Evolutionary conservation across 2,113 vertebrate genomes (phyloP).

Genomic region (Mus pahari): DNA sequence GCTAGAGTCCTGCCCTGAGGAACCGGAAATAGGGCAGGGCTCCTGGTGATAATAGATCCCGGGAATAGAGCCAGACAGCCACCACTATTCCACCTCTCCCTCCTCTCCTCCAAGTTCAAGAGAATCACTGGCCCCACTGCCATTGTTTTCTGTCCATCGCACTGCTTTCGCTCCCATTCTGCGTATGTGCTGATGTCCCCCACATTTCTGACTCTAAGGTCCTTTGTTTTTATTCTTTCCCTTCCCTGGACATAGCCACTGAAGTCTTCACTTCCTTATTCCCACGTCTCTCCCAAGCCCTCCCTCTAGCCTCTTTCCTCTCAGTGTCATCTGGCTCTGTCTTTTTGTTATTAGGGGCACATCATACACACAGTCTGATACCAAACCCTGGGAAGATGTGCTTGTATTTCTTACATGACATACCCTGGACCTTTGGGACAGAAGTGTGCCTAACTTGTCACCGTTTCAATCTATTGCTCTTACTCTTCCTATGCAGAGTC

Average conservation of each 20-base stretch:
- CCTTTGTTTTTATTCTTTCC: not conserved
- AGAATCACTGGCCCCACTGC: not conserved
- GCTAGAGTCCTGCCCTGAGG: not conserved
- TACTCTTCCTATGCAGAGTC: not conserved
- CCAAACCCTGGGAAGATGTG: not conserved
- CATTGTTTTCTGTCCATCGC: not conserved
- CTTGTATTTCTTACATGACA: not conserved
- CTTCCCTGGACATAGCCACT: not conserved
- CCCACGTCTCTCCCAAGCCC: not conserved
- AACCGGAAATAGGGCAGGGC: not conserved
- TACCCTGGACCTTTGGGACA: not conserved
- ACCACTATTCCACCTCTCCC: not conserved
- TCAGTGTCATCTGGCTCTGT: not conserved
- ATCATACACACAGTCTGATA: not conserved
- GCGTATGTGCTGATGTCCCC: not conserved
- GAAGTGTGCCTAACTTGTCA: not conserved
- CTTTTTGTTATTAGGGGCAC: not conserved
- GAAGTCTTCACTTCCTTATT: not conserved
- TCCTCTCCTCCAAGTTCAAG: not conserved
- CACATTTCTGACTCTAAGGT: not conserved
- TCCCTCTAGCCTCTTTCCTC: not conserved
- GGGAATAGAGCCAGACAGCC: not conserved
- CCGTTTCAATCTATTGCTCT: not conserved
- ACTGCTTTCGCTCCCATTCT: not conserved
- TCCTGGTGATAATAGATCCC: not conserved